A percentile compares a stretch with the other conserved stretches of the same genome.
Conservation (phyloP, 2,113 vertebrate species). For the Poecile atricapillus region DNA sequence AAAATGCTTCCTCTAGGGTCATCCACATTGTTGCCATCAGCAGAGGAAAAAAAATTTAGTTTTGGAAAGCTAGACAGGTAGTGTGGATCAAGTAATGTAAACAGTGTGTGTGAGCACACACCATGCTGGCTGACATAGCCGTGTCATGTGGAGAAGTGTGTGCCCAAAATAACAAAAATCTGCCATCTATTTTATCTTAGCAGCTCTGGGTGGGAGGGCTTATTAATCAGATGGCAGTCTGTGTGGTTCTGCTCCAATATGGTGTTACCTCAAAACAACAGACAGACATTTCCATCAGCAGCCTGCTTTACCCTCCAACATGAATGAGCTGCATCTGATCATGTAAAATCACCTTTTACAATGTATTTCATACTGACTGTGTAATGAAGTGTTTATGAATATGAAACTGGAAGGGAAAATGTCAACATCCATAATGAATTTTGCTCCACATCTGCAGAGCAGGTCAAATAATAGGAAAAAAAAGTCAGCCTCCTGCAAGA, state of each 20-base stretch:
- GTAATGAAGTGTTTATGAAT: background rate
- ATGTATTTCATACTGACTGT: background rate
- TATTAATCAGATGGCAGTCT: background rate
- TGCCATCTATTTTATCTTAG: background rate
- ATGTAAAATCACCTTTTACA: background rate
- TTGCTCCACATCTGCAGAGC: background rate
- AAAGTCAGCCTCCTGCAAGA: background rate
- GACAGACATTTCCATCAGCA: background rate
- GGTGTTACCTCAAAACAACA: background rate
- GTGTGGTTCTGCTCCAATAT: background rate
- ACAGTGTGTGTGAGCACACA: background rate
- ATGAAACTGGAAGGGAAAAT: background rate
- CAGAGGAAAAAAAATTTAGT: background rate
- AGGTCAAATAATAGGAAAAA: background rate
- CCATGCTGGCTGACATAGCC: background rate
- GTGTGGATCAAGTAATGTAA: background rate
- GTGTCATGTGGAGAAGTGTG: background rate
- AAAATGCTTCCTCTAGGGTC: background rate
- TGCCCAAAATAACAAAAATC: constrained; percentile 27
- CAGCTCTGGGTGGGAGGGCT: background rate
- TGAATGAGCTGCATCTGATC: background rate
- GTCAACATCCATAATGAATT: background rate
- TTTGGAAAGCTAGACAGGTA: background rate
- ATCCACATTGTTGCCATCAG: background rate
- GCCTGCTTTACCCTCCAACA: background rate